Base-by-base conservation (phyloP, 2,113 vertebrate genomes). In the Catharus minimus region DNA sequence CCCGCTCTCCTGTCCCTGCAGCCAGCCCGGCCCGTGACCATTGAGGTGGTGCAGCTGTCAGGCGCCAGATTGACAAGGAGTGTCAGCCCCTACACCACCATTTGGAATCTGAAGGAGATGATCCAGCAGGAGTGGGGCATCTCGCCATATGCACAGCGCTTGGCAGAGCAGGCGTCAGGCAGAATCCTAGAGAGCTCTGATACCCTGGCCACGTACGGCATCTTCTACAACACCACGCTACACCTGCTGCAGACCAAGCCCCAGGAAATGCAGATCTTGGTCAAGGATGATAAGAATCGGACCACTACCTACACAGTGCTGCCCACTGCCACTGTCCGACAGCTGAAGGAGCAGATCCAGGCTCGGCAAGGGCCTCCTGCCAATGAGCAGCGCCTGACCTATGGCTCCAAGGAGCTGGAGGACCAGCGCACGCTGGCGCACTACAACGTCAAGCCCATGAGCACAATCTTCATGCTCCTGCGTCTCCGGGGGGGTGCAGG, bases 261-360 rank as follows among this genome's bases (percentile, higher is more conserved):
- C 28, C 77, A 75, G 60, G 1, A 0, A 0, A 96, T 96, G 86
- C 7, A 96, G 12, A 7, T 95, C 65, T 65, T 94, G 0, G 93
- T 96, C 41, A 94, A 78, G 61, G 80, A 94, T 0, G 23, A 50
- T 46, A 94, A 61, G 64, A 65, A 61, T 44, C 36, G 5, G 10
- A 75, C 41, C 24, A 92, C 27, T 1, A 28, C 69, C 65, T 96
- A 95, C 84, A 82, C 0, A 0, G 93, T 95, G 69, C 18, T 3
- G 33, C 94, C 81, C 78, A 84, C 81, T 0, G 4, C 44, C 73
- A 95, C 94, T 0, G 49, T 96, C 22, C 3, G 15, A 19, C 49
- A 89, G 52, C 89, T 96, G 77, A 96, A 96, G 57, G 33, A 81
- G 38, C 8, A 65, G 73, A 92, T 96, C 73, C 78, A 73, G 1